phyloP scores from a whole-genome alignment of 2,113 vertebrate genomes.

The Thalassoma bifasciatum region DNA sequence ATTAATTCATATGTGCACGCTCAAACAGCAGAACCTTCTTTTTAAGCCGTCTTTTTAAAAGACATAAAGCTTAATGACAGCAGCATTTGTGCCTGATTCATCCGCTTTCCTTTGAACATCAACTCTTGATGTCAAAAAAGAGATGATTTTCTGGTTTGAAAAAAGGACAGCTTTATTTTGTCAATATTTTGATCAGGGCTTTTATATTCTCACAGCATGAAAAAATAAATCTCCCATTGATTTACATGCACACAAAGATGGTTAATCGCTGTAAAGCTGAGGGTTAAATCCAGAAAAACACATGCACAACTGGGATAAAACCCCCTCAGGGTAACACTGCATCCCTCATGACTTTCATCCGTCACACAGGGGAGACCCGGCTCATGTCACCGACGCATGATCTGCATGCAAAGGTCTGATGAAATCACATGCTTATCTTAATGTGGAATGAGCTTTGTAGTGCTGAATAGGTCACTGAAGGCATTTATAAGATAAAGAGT shows the following conservation, averaged over 20 bases:
- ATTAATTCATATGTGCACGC: conserved; percentile 23
- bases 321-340: conserved; percentile 27
- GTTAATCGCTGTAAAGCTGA: conserved; percentile 28
- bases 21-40: conserved; percentile 22
- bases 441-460: conserved; percentile 65
- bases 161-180: not conserved
- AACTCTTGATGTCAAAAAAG: conserved; percentile 15
- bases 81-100: conserved; percentile 27
- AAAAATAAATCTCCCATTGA: conserved; percentile 11
- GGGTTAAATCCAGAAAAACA: conserved; percentile 32
- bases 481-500: conserved; percentile 39
- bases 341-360: conserved; percentile 62
- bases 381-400: conserved; percentile 55
- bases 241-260: not conserved
- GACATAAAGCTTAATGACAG: conserved; percentile 31
- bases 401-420: conserved; percentile 61
- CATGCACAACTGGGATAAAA: conserved; percentile 35
- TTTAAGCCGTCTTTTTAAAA: conserved; percentile 21
- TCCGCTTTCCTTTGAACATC: conserved; percentile 21
- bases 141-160: not conserved
- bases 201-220: not conserved
- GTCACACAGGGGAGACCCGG: conserved; percentile 50
- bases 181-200: conserved; percentile 13
- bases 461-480: conserved; percentile 39
- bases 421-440: conserved; percentile 71